Base-by-base conservation (phyloP, 2,888 invertebrate species). In the Amphimallon solstitiale region DNA sequence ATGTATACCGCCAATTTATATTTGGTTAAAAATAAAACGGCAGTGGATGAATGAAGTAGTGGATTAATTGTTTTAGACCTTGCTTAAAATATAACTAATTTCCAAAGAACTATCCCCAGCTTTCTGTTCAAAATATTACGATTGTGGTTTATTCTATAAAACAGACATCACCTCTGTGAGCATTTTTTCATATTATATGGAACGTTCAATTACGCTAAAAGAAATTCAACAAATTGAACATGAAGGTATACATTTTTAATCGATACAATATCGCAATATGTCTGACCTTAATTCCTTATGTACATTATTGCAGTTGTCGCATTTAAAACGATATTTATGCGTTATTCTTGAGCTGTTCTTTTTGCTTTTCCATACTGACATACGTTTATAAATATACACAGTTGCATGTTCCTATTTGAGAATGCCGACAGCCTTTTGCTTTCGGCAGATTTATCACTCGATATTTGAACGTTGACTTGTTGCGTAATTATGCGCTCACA, bases 381-480 rank as follows among this genome's bases (percentile, higher is more conserved):
- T 15, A 35, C 9, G 23, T 29, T 7, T 29, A 29, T 29, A 9
- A 37, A 38, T 19, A 21, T 54, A 54, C 19, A 19, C 2, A 38
- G 10, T 15, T 37, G 9, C 29, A 29, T 29, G 29, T 29, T 1
- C 38, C n/a, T 19, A 19, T 19, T n/a, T 17, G 37, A 15, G 37
- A 37, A 52, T 37, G 52, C 52, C 35, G 38, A 38, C 29, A 29
- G 9, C 29, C 38, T 38, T 35, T 52, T 52, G 52, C 52, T 52
- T 54, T 38, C 38, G 54, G 54, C 54, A 54, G 19, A 54, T 54
- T 54, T 54, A 54, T 54, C 54, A 38, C 38, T 38, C 38, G 37
- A 54, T 54, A 54, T 38, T 54, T 21, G 38, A 54, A 54, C 38
- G 38, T 12, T 38, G 19, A 38, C 19, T 21, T 19, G 19, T 54